These are phyloP conservation scores for Neodiprion virginianus DNA, from an alignment of 1,140 invertebrate genomes.

Conservation along the genomic window DNA sequence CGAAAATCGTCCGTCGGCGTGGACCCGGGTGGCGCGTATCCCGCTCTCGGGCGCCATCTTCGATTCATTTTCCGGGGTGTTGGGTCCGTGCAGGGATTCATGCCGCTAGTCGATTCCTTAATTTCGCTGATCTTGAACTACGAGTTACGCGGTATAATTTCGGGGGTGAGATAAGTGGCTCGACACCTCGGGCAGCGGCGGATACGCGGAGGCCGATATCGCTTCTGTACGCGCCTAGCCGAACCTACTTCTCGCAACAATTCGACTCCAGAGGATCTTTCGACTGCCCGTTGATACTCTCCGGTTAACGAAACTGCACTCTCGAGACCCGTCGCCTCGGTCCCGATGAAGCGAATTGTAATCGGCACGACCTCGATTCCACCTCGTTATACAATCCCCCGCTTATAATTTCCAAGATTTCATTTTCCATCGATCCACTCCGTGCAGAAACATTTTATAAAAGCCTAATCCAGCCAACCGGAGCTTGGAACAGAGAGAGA, in stretches of 20 bases:
- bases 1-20: slow-evolving; percentile 55
- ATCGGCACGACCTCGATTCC: not conserved
- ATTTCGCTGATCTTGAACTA: not conserved
- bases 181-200: no score
- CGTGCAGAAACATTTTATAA: slow-evolving; percentile 20
- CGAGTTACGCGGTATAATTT: no score
- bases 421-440: slow-evolving; percentile 45
- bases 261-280: not conserved
- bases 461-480: slow-evolving; percentile 23
- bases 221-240: no score
- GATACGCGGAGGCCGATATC: no score
- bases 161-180: no score
- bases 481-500: not conserved
- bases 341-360: not conserved
- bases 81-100: not conserved
- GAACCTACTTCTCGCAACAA: not conserved
- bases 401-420: slow-evolving; percentile 41
- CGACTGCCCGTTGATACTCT: not conserved
- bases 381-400: not conserved
- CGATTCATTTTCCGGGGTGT: slow-evolving; percentile 11
- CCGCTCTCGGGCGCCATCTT: slow-evolving; percentile 14
- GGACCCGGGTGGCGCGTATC: slow-evolving; percentile 26
- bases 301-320: slow-evolving; percentile 6
- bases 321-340: not conserved
- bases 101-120: not conserved